phyloP scores from a whole-genome alignment of 2,113 vertebrate genomes.

The Lophura nycthemera region DNA sequence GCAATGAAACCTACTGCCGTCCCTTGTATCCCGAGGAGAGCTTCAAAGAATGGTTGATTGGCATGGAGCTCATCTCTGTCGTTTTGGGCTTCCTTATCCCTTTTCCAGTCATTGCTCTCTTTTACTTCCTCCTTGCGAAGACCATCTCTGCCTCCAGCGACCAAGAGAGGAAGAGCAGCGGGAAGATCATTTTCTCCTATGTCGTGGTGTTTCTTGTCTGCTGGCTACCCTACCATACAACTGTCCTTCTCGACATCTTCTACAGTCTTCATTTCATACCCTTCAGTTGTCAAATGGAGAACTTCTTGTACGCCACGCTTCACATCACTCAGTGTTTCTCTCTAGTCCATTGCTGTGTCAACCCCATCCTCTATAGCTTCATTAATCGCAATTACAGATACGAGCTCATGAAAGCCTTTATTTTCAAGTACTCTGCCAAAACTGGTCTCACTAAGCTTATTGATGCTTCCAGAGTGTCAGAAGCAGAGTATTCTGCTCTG shows the following conservation, averaged over 20 bases:
- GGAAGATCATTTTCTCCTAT: constrained; percentile 88
- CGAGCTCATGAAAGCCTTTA: constrained; percentile 93
- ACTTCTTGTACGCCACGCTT: constrained; percentile 83
- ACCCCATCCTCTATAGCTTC: constrained; percentile 91
- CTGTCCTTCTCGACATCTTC: constrained; percentile 87
- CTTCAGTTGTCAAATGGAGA: constrained; percentile 88
- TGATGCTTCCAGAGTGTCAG: constrained; percentile 82
- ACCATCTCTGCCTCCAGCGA: constrained; percentile 78
- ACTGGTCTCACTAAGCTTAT: constrained; percentile 90
- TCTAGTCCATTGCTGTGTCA: constrained; percentile 89
- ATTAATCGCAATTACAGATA: constrained; percentile 89
- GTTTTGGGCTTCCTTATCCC: constrained; percentile 88
- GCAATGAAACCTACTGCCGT: constrained; percentile 83
- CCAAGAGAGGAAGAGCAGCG: constrained; percentile 83
- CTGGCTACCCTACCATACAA: constrained; percentile 90
- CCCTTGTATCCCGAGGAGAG: constrained; percentile 84
- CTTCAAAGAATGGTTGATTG: constrained; percentile 84
- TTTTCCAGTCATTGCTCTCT: constrained; percentile 85
- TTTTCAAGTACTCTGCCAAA: constrained; percentile 93
- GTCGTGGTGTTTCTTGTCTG: constrained; percentile 89
- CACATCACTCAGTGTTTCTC: constrained; percentile 91
- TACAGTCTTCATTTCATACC: constrained; percentile 82
- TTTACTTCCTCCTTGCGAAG: constrained; percentile 85
- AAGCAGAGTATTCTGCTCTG: constrained; percentile 86
- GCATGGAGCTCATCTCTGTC: constrained; percentile 88